Base-by-base conservation (phyloP, 2,888 invertebrate species). In the Theretra japonica region DNA sequence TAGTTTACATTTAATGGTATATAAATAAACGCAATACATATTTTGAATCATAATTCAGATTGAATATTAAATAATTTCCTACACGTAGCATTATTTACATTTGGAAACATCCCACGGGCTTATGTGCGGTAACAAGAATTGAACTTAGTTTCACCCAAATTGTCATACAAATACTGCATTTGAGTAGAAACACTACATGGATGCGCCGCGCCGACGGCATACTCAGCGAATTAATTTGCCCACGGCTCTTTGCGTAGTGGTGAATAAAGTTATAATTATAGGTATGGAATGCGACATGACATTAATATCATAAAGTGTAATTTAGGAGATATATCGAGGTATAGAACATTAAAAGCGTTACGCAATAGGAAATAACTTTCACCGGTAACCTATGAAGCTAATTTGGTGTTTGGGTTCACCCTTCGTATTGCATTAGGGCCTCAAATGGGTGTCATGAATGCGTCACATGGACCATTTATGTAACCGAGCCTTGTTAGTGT, bases 391-490 rank as follows among this genome's bases (percentile, higher is more conserved):
- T 23, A n/a, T 62, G 28, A 15, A 25, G 21, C 62, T n/a, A 41
- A 62, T 41, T 62, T 62, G 21, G 62, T 33, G 33, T 62, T 62
- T 62, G 41, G 62, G 33, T 11, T 62, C 33, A 15, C 41, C 65
- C 41, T 65, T 23, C 33, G 73, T 72, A 72, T 75, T 72, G 79
- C 76, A 79, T 78, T 74, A 71, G 62, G 69, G 68, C 72, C 71
- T 73, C 70, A 72, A 74, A 75, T 73, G 30, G 73, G 69, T 71
- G 72, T 68, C 74, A 72, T 71, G 73, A 53, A 74, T 68, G 76
- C 75, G 81, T 79, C 79, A 79, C 75, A 73, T 71, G 72, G 73
- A 75, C 76, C 75, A 78, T 79, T 84, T 85, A 83, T 81, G 78
- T 86, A 86, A 87, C 77, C 72, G 73, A 70, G 71, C 58, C 73